These are phyloP conservation scores for Conchocele bisecta DNA, from an alignment of 2,888 invertebrate genomes.

Conservation along the genomic window DNA sequence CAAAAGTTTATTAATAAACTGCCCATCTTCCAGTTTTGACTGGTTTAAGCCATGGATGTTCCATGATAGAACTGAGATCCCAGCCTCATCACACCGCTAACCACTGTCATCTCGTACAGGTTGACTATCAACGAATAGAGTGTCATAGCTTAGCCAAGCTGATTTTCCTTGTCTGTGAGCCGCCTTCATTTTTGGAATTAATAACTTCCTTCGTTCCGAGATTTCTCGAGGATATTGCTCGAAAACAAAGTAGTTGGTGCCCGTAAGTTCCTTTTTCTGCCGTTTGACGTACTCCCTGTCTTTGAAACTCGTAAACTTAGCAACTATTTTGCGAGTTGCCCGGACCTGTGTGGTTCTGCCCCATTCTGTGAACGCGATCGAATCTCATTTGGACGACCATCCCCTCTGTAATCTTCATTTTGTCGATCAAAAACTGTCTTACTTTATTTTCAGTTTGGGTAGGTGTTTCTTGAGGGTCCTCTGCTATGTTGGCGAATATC, in stretches of 20 bases:
- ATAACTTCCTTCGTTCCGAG: not conserved
- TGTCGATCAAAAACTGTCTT: constrained; percentile 1
- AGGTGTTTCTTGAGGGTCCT: not conserved
- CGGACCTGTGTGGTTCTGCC: not conserved
- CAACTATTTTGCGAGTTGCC: not conserved
- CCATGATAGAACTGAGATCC: no score
- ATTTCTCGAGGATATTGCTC: constrained; percentile 3
- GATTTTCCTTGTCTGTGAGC: not conserved
- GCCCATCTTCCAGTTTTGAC: constrained; percentile 1
- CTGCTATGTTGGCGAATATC: not conserved
- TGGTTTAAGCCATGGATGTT: not conserved
- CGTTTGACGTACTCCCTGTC: constrained; percentile 1
- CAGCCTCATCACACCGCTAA: no score
- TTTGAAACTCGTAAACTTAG: not conserved
- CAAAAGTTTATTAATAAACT: not conserved
- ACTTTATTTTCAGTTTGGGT: not conserved
- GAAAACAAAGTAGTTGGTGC: not conserved
- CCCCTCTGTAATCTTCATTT: not conserved
- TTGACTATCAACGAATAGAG: no score
- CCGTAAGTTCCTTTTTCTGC: not conserved
- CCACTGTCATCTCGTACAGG: no score
- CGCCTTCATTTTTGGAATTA: not conserved
- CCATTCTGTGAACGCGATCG: constrained; percentile 6
- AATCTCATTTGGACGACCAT: not conserved
- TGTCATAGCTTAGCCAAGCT: no score